Evolutionary conservation across 1,140 invertebrate genomes (phyloP), one percentile per base, ranked within the genome.

Genomic region (Macrosteles quadrilineatus): DNA sequence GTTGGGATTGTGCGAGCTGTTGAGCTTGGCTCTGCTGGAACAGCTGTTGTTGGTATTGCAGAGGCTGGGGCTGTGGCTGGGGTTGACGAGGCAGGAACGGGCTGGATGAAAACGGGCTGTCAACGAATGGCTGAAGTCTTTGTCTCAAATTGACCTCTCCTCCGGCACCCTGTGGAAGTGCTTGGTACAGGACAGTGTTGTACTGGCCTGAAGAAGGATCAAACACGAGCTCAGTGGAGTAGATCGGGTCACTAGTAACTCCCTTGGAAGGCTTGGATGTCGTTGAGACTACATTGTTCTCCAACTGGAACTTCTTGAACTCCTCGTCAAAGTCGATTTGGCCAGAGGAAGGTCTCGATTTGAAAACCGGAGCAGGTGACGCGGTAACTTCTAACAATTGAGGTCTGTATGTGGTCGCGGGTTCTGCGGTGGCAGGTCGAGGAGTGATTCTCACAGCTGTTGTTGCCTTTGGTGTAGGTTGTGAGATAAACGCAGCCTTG

Each of bases 171-270:
- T 91, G 89, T 17, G 91, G 91, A 57, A 92, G 79, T 31, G 85
- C 85, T 80, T 93, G 91, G 81, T 88, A 92, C 29, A 92, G 81
- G 71, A 91, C 88, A 14, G 90, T 91, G 75, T 92, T 90, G 83
- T 93, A 93, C 76, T 90, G 87, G 69, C 91, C 91, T 72, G 87
- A 88, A n/a, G 84, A 77, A 43, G 90, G 91, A 80, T 93, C 90
- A 80, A 86, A 93, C 0, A 92, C 85, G 6, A 93, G 80, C 75
- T 92, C 89, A 21, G 91, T 90, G 59, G 88, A 87, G 79, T 92
- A 92, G 71, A 91, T 83, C 45, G 88, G 71, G 77, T 80, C 55
- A 66, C 71, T 73, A 27, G 72, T 40, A 0, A 45, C 66, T 40
- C 32, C 70, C 67, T 69, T 79, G 2, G 81, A 75, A 40, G 80